Base-by-base conservation (phyloP, 2,888 invertebrate species). In the Sicus ferrugineus region DNA sequence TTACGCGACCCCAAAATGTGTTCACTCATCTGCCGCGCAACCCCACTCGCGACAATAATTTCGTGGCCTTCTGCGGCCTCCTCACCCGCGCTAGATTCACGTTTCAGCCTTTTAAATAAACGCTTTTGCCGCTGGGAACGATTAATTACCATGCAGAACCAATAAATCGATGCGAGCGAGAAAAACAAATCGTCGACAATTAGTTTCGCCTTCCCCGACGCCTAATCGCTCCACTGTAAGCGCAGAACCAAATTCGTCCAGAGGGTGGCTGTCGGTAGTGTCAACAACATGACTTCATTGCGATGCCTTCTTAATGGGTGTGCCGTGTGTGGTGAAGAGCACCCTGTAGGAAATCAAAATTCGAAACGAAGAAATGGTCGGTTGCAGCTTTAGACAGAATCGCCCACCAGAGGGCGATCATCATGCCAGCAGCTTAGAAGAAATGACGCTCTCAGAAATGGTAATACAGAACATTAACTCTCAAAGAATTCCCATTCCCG, bases 91-190 rank as follows among this genome's bases (percentile, higher is more conserved):
- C 59, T 1, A 23, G 9, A 31, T 34, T 21, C 21, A 38, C 21
- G 65, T 16, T 23, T 30, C 42, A 58, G 21, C 26, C 28, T 30
- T 59, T 34, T 26, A 59, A 50, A 59, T 50, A 67, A 67, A 34
- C 61, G 67, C 31, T 48, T 28, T 19, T 75, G 72, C 80, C 80
- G 75, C 77, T 81, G 81, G 80, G 80, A 73, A 75, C 79, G 71
- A 81, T 80, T 80, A 81, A 81, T 80, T 80, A 79, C 77, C 76
- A 74, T 64, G 65, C 76, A 77, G 77, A 77, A 68, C 71, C 73
- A 76, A 75, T 72, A 75, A 72, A 73, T 73, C 71, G 61, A 62
- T 48, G 50, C 54, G 54, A 58, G 54, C 68, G 71, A 73, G 63
- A 70, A 64, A 63, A 72, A 72, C 71, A 73, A 73, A 73, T 73